Evolutionary conservation across 1,140 invertebrate genomes (phyloP).

Genomic region (Brachionus rotundiformis): DNA sequence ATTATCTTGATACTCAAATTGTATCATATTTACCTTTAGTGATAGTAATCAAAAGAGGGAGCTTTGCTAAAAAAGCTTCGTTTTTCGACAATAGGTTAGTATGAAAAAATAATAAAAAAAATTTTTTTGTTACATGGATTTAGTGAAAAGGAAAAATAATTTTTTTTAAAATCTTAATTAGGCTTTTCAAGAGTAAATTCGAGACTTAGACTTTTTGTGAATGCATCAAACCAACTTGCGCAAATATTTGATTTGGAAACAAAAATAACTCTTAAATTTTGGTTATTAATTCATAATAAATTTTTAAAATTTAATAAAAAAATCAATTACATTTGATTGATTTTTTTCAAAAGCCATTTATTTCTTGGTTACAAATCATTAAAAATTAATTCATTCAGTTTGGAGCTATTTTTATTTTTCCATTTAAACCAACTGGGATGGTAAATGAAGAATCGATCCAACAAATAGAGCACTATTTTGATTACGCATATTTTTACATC

Average conservation of each 20-base stretch:
- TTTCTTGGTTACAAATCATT: background rate
- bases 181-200: background rate
- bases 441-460: background rate
- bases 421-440: background rate
- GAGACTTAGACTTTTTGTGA: background rate
- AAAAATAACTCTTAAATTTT: background rate
- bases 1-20: background rate
- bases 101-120: too few species aligned
- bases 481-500: background rate
- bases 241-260: conserved; percentile 1
- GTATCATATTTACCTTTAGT: conserved; percentile 3
- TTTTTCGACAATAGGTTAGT: background rate
- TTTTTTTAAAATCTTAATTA: background rate
- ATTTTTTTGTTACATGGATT: conserved; percentile 1
- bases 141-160: background rate
- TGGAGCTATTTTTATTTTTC: background rate
- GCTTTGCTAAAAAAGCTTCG: background rate
- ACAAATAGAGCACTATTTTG: background rate
- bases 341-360: too few species aligned
- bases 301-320: background rate
- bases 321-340: too few species aligned
- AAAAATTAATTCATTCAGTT: background rate
- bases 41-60: background rate
- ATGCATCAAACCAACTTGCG: background rate
- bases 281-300: background rate